Evolutionary conservation across 1,140 invertebrate genomes (phyloP).

Genomic region (Chrysomallon squamiferum): DNA sequence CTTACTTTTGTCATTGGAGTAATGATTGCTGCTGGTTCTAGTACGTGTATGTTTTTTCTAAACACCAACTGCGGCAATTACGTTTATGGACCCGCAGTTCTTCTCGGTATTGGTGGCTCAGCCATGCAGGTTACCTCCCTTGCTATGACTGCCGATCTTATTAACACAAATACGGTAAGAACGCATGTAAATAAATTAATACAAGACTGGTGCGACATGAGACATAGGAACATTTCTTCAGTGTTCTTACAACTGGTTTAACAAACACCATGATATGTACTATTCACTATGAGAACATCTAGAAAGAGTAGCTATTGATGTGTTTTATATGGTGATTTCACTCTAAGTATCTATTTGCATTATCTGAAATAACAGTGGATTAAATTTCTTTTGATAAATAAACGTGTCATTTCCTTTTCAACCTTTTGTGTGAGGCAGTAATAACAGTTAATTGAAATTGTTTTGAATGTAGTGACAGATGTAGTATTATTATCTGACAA

Average conservation of each 20-base stretch:
- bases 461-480: no score
- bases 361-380: no score
- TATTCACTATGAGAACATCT: no score
- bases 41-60: constrained; percentile 72
- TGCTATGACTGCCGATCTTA: constrained; percentile 87
- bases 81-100: constrained; percentile 46
- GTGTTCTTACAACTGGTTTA: background rate
- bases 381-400: no score
- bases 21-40: constrained; percentile 70
- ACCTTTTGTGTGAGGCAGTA: no score
- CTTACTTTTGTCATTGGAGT: constrained; percentile 75
- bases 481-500: no score
- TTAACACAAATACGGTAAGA: constrained; percentile 78
- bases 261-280: no score
- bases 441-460: no score
- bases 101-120: constrained; percentile 83
- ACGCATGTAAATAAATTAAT: constrained; percentile 3
- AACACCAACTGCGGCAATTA: constrained; percentile 13
- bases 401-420: no score
- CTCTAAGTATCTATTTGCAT: no score
- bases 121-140: constrained; percentile 89
- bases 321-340: no score
- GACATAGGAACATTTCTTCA: background rate
- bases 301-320: no score
- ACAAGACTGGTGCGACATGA: background rate